Evolutionary conservation across 2,888 invertebrate genomes (phyloP).

Genomic region (Neoascia interrupta): DNA sequence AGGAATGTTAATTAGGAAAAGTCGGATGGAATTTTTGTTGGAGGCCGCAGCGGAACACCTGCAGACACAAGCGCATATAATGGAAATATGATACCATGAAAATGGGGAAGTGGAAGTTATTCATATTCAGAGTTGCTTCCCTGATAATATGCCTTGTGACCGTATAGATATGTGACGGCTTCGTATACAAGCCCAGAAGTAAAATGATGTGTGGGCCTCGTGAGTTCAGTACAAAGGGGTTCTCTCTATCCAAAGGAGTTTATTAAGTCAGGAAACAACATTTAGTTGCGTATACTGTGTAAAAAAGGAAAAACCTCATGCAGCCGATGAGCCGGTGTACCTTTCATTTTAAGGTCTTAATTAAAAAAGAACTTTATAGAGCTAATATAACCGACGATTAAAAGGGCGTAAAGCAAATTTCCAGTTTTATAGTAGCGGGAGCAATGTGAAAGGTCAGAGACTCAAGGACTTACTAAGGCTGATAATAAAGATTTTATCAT

Average conservation of each 20-base stretch:
- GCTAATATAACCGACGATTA: conserved; percentile 23
- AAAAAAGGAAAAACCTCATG: neutral
- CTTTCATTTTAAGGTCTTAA: conserved; percentile 11
- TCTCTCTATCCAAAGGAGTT: too few relatives aligned
- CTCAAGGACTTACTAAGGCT: too few relatives aligned
- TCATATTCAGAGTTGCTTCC: conserved; percentile 27
- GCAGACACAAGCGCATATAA: conserved; percentile 63
- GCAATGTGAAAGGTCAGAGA: too few relatives aligned
- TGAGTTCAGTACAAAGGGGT: too few relatives aligned
- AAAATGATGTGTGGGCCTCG: conserved; percentile 32
- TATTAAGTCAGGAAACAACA: conserved; percentile 62
- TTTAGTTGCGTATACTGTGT: conserved; percentile 6
- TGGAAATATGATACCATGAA: conserved; percentile 60
- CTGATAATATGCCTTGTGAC: too few relatives aligned
- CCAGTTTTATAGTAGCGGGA: too few relatives aligned
- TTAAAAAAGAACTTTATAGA: conserved; percentile 15
- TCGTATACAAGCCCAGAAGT: conserved; percentile 45
- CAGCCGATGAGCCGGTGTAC: neutral
- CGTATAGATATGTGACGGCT: conserved; percentile 26
- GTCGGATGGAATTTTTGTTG: conserved; percentile 61
- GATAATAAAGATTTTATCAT: too few relatives aligned
- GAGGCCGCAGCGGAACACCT: conserved; percentile 60
- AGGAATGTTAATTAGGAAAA: conserved; percentile 68
- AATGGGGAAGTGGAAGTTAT: conserved; percentile 18
- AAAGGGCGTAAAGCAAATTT: too few relatives aligned